These are phyloP conservation scores for Philereme vetulata DNA, from an alignment of 2,888 invertebrate species.

Conservation along the genomic window DNA sequence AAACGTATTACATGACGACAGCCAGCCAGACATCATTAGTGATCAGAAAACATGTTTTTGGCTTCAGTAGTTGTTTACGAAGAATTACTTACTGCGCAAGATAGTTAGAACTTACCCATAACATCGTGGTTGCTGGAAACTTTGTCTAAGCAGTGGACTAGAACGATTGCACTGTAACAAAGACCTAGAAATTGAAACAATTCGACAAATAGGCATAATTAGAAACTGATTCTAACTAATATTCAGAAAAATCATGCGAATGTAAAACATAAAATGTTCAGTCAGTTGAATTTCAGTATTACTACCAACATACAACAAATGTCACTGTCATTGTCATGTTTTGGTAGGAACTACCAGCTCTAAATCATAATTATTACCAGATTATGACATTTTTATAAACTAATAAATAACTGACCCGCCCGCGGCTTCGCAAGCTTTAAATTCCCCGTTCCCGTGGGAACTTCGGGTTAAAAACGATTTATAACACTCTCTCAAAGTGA, in stretches of 20 bases:
- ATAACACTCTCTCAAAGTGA: too few relatives aligned
- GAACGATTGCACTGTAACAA: constrained; percentile 51
- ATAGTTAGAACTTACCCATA: constrained; percentile 20
- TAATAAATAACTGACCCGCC: too few relatives aligned
- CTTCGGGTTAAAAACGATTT: too few relatives aligned
- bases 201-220: constrained; percentile 57
- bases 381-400: too few relatives aligned
- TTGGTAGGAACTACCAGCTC: too few relatives aligned
- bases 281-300: too few relatives aligned
- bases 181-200: constrained; percentile 50
- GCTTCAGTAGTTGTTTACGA: constrained; percentile 15
- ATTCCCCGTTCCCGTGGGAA: too few relatives aligned
- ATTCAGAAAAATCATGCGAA: not conserved
- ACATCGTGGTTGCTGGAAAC: constrained; percentile 43
- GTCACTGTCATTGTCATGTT: too few relatives aligned
- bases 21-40: not conserved
- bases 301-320: too few relatives aligned
- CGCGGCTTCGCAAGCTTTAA: too few relatives aligned
- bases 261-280: too few relatives aligned
- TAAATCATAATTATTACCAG: too few relatives aligned
- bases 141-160: constrained; percentile 42
- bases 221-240: constrained; percentile 1
- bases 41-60: constrained; percentile 14
- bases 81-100: constrained; percentile 13
- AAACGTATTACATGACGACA: not conserved